Evolutionary conservation across 2,888 invertebrate genomes (phyloP).

Genomic region (Machimus rusticus): DNA sequence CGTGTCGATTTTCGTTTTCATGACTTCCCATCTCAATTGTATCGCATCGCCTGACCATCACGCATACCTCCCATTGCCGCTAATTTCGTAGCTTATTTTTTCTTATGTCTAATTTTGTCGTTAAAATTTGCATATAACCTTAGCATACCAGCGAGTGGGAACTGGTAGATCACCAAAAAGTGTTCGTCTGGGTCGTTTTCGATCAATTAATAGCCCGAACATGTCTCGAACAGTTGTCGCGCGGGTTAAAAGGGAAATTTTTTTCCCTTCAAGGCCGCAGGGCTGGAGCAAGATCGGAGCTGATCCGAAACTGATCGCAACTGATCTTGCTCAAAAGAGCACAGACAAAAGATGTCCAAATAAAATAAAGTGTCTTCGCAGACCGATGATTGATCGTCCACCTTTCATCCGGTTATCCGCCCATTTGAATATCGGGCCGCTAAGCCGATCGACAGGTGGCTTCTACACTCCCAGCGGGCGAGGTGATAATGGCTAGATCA

Average conservation of each 20-base stretch:
- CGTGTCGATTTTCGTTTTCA: conserved; percentile 14
- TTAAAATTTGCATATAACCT: conserved; percentile 17
- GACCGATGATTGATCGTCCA: not conserved
- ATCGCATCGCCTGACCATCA: not conserved
- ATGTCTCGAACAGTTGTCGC: not conserved
- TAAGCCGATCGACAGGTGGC: not conserved
- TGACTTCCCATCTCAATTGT: conserved; percentile 9
- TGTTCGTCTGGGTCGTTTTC: not conserved
- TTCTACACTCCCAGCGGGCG: not conserved
- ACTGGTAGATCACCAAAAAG: not conserved
- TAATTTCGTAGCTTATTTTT: not conserved
- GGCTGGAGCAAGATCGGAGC: not conserved
- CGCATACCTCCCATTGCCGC: not conserved
- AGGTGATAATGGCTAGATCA: conserved; percentile 23
- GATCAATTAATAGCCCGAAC: not conserved
- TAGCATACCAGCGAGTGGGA: conserved; percentile 10
- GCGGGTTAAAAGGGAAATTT: not conserved
- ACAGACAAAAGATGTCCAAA: not conserved
- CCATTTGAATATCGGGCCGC: not conserved
- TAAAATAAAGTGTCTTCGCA: not conserved
- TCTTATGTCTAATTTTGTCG: conserved; percentile 2
- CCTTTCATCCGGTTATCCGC: conserved; percentile 4
- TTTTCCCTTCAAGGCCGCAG: conserved; percentile 2
- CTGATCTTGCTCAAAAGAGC: not conserved
- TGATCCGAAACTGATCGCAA: not conserved